These are phyloP conservation scores for Fopius arisanus DNA, from an alignment of 1,140 invertebrate genomes.

Conservation along the genomic window DNA sequence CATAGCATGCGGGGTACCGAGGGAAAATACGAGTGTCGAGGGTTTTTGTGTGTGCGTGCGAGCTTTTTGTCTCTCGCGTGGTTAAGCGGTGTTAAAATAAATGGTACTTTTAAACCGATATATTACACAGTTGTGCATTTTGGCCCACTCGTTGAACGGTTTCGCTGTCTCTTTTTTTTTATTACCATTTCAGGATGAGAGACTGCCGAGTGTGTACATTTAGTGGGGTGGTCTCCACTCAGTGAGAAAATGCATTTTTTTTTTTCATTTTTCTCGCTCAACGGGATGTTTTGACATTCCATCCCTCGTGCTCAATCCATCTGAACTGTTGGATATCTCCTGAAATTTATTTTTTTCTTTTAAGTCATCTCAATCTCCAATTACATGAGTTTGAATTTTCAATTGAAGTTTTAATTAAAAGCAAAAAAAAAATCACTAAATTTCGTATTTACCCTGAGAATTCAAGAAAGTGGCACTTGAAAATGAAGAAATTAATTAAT, in stretches of 20 bases:
- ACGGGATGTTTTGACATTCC: not conserved
- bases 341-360: too few relatives aligned
- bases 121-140: constrained; percentile 48
- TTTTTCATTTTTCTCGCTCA: not conserved
- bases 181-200: not conserved
- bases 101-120: constrained; percentile 64
- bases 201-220: not conserved
- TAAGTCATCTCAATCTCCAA: too few relatives aligned
- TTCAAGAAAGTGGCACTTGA: too few relatives aligned
- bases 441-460: too few relatives aligned
- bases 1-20: not conserved
- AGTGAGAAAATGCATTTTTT: not conserved
- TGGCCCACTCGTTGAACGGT: constrained; percentile 9
- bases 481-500: too few relatives aligned
- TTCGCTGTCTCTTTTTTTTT: not conserved
- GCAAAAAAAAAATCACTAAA: too few relatives aligned
- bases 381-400: too few relatives aligned
- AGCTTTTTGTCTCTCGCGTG: constrained; percentile 41
- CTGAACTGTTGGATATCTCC: not conserved
- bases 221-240: not conserved
- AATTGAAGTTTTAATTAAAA: too few relatives aligned
- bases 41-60: constrained; percentile 50
- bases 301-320: not conserved
- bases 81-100: constrained; percentile 60
- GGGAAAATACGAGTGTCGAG: constrained; percentile 36